Evolutionary conservation across 2,888 invertebrate species (phyloP).

Genomic region (Lasioglossum villosulum): DNA sequence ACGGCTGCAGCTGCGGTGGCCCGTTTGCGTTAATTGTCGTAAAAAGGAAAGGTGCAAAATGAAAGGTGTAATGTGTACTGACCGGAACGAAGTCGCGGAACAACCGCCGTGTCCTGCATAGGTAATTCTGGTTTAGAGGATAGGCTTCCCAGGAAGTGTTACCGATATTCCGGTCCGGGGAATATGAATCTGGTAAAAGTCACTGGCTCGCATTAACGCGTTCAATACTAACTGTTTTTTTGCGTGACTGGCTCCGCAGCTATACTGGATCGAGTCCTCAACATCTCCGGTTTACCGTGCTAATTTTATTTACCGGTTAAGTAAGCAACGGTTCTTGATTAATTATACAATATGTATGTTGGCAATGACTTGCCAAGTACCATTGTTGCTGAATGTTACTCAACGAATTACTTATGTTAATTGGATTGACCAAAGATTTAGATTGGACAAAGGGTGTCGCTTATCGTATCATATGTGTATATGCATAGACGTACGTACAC

Average conservation of each 20-base stretch:
- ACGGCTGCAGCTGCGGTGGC: not conserved
- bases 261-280: not conserved
- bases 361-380: no score
- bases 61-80: slow-evolving; percentile 31
- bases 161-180: not conserved
- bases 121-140: slow-evolving; percentile 1
- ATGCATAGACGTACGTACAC: no score
- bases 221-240: not conserved
- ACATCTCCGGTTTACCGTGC: not conserved
- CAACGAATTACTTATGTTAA: no score
- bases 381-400: no score
- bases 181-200: not conserved
- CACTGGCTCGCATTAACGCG: not conserved
- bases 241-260: not conserved
- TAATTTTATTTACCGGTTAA: not conserved
- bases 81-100: slow-evolving; percentile 30
- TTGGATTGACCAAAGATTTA: no score
- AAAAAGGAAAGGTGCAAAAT: slow-evolving; percentile 52
- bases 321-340: not conserved
- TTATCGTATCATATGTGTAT: no score
- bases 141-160: not conserved
- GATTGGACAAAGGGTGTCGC: no score
- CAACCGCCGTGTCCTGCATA: not conserved
- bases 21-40: slow-evolving; percentile 30
- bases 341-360: no score